These are phyloP conservation scores for Baryphthengus martii DNA, from an alignment of 2,113 vertebrate genomes.

Conservation along the genomic window DNA sequence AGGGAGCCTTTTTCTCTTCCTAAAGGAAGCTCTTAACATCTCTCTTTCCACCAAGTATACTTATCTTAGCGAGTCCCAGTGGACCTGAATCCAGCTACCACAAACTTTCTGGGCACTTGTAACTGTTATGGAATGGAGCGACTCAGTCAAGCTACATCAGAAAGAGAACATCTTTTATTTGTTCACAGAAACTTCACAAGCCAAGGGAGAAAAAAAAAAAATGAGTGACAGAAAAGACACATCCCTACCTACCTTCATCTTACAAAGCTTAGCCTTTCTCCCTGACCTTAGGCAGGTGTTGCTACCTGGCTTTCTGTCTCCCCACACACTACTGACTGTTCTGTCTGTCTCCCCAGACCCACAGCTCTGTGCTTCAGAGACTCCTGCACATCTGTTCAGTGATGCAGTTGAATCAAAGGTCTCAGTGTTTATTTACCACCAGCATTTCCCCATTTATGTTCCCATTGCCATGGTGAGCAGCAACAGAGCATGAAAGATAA, in stretches of 20 bases:
- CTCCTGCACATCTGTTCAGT: neutral
- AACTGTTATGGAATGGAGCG: neutral
- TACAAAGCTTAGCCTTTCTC: neutral
- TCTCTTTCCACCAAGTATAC: neutral
- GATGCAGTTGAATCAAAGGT: neutral
- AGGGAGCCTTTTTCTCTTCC: neutral
- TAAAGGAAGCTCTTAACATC: neutral
- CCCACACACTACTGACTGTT: neutral
- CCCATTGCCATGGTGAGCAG: neutral
- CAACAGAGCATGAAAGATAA: constrained; percentile 4
- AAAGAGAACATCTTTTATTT: neutral
- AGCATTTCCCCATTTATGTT: neutral
- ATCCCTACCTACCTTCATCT: neutral
- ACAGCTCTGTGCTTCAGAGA: neutral
- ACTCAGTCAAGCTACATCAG: neutral
- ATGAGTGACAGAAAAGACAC: neutral
- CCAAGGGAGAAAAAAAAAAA: neutral
- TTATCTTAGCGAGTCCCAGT: neutral
- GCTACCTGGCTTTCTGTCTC: neutral
- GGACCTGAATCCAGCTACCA: neutral
- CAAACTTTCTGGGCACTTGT: neutral
- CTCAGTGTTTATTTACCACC: neutral
- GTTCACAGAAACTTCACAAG: neutral
- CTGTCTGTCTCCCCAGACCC: neutral
- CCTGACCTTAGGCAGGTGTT: neutral